A percentile compares a stretch with the other conserved stretches of the same genome.
Evolutionary conservation across 2,113 vertebrate genomes (phyloP).

Genomic region (Hippocampus comes): DNA sequence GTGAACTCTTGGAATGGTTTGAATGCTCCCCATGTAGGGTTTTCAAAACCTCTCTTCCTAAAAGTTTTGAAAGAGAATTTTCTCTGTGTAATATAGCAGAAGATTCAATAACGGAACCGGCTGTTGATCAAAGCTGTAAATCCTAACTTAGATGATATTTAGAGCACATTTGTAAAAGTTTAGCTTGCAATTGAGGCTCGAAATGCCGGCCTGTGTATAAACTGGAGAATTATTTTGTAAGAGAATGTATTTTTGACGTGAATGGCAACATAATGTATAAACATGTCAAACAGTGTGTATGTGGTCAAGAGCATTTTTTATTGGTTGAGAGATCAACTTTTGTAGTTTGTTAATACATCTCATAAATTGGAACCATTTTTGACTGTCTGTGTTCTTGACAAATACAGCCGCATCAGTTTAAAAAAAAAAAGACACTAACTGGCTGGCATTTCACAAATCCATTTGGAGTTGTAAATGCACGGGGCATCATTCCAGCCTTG

Average conservation of each 20-base stretch:
- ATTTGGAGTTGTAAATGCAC: constrained; percentile 53
- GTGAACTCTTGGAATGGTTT: constrained; percentile 54
- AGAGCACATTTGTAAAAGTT: not conserved
- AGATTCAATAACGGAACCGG: not conserved
- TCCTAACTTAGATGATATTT: not conserved
- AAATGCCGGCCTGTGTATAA: not conserved
- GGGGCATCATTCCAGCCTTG: constrained; percentile 68
- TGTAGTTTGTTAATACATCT: constrained; percentile 24
- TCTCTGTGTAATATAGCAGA: not conserved
- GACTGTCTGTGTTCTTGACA: constrained; percentile 23
- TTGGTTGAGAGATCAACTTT: constrained; percentile 32
- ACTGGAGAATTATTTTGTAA: not conserved
- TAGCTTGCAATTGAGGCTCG: not conserved
- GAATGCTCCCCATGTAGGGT: not conserved
- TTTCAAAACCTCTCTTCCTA: not conserved
- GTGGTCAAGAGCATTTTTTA: constrained; percentile 21
- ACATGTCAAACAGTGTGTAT: constrained; percentile 40
- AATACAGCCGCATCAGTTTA: constrained; percentile 7
- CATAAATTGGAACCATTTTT: constrained; percentile 9
- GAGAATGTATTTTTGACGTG: not conserved
- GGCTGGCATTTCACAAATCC: constrained; percentile 67
- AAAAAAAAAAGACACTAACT: constrained; percentile 30
- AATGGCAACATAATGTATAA: constrained; percentile 14
- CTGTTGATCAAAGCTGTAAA: not conserved
- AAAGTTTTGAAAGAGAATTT: not conserved